Evolutionary conservation across 64 coral and sea anemone genomes (phyloP), one percentile per base, ranked within the genome.

Genomic region (Platygyra sinensis): DNA sequence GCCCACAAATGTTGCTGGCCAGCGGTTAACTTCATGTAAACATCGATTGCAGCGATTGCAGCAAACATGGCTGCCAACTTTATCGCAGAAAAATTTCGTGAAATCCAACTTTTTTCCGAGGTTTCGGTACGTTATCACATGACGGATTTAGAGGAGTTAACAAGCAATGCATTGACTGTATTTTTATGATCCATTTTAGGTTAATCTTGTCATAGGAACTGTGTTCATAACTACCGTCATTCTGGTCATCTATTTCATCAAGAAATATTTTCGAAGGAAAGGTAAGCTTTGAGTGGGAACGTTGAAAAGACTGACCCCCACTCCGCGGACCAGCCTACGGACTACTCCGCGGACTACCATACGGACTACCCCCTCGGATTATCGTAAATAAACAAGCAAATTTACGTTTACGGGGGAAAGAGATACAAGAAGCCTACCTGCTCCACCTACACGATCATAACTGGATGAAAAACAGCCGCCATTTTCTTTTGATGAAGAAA

Each of bases 141-240:
- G 20, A 7, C 10, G 28, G 12, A 63, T n/a, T 49, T 30, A 30
- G 1, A 18, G 12, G 20, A 36, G 17, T 31, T 24, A 38, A 2
- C 19, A 20, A 38, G 13, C 5, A 29, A 24, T 17, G 22, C 30
- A 25, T 59, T 82, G 59, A 31, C 3, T 22, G 20, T 55, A 10
- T 4, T 51, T 78, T 79, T 36, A 57, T 39, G 54, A 52, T 42
- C 28, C 4, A 55, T 92, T 92, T 87, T 79, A 92, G 90, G 90
- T 92, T 10, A 92, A 92, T 77, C 67, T 92, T 11, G 24, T 92
- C 30, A 74, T 92, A 67, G 90, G 90, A 72, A 92, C 52, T 71
- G 74, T 92, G 52, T 92, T 92, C 51, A 87, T 92, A 76, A 13
- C 76, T 8, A 27, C 77, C 28, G 46, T 90, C 18, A 60, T 79